Evolutionary conservation across 2,113 vertebrate genomes (phyloP).

Genomic region (Puntigrus tetrazona): DNA sequence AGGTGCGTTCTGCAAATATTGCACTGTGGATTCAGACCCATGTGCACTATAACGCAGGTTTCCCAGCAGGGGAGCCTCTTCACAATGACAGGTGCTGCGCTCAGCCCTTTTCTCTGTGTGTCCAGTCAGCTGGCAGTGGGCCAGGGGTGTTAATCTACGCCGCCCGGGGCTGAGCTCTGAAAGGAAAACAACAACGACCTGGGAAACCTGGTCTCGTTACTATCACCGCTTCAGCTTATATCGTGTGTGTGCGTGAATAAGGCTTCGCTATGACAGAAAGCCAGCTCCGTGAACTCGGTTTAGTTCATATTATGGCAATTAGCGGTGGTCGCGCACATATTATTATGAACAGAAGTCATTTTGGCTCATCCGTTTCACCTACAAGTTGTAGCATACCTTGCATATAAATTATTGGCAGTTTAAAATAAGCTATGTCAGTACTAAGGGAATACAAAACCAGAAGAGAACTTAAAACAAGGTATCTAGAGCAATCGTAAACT

Average conservation of each 20-base stretch:
- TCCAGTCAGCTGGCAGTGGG: slow-evolving; percentile 39
- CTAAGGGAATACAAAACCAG: slow-evolving; percentile 55
- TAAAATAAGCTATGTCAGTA: slow-evolving; percentile 66
- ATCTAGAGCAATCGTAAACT: slow-evolving; percentile 66
- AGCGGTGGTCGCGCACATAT: slow-evolving; percentile 13
- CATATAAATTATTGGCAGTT: slow-evolving; percentile 75
- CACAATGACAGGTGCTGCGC: slow-evolving; percentile 47
- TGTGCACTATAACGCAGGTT: not conserved
- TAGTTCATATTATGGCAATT: slow-evolving; percentile 22
- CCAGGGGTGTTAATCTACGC: slow-evolving; percentile 40
- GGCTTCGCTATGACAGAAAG: slow-evolving; percentile 14
- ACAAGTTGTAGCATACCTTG: slow-evolving; percentile 64
- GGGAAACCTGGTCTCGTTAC: slow-evolving; percentile 32
- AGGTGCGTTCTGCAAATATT: not conserved
- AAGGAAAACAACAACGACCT: slow-evolving; percentile 38
- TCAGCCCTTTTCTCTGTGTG: slow-evolving; percentile 48
- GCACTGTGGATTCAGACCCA: slow-evolving; percentile 5
- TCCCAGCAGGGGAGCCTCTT: slow-evolving; percentile 18
- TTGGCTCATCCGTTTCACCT: slow-evolving; percentile 60
- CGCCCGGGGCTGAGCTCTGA: slow-evolving; percentile 29
- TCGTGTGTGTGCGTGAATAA: slow-evolving; percentile 19
- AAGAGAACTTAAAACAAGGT: slow-evolving; percentile 50
- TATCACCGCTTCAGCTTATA: slow-evolving; percentile 7
- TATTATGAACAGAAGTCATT: slow-evolving; percentile 36
- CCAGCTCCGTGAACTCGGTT: not conserved